Evolutionary conservation across 1,140 invertebrate genomes (phyloP), one percentile per base, ranked within the genome.

Genomic region (Eurosta solidaginis): DNA sequence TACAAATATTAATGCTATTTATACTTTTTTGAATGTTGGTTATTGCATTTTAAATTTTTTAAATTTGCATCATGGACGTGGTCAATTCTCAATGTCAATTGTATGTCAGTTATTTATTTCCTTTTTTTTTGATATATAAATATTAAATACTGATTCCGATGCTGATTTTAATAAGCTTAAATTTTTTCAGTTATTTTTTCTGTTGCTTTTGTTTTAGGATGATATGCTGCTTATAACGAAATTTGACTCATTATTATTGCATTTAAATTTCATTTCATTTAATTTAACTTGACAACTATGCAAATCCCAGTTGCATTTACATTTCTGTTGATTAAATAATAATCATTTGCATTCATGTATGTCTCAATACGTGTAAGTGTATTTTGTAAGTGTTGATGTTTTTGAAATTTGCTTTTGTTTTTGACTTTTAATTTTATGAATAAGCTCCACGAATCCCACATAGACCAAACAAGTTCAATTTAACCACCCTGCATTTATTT

Each of bases 11-110:
- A 20, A 40, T 20, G 20, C n/a, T 54, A 29, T n/a, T 59, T 33
- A 25, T 2, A 10, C 1, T 29, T 29, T 54, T 29, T 54, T 54
- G n/a, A n/a, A 12, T 29, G 27, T 52, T 25, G 33, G 7, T 68
- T 68, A 42, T 36, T 40, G 59, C 33, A 40, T 36, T 40, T n/a
- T 40, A 40, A 52, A 40, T 68, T 68, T 68, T 20, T 40, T 68
- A 68, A 68, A 68, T 29, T 68, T 68, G 14, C n/a, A 20, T 68
- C n/a, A 40, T 68, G 59, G 59, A 68, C 59, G 59, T 68, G 27
- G 33, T 68, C 22, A 68, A 40, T 40, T 40, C 40, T n/a, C 7
- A 14, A 17, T 40, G 36, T 68, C 59, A 68, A 17, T 40, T 68
- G 14, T 68, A 17, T 17, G 45, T 47, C 45, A 4, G 14, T 40